Conservation (phyloP, 2,113 vertebrate species). For the Brienomyrus longianalis region DNA sequence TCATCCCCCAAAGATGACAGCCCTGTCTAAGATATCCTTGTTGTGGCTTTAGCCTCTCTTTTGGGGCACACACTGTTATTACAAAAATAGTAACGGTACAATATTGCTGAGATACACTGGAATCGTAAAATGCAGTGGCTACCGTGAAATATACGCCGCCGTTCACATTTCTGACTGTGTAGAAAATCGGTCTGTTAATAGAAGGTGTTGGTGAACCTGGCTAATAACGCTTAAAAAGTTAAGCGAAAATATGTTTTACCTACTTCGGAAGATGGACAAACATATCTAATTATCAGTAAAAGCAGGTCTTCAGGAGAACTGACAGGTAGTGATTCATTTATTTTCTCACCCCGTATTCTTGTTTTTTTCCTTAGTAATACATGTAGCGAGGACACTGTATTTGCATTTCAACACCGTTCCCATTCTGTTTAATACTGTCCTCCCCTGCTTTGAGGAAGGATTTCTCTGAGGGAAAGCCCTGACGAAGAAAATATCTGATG, state of each 20-base stretch:
- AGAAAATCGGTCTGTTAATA: neutral
- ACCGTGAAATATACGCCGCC: neutral
- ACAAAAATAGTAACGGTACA: neutral
- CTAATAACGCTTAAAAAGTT: neutral
- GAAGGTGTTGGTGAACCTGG: neutral
- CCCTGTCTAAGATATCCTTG: neutral
- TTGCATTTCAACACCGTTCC: neutral
- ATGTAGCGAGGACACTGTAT: neutral
- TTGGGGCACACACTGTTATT: neutral
- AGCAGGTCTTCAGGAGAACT: neutral
- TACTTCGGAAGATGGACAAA: neutral
- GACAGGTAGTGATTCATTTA: neutral
- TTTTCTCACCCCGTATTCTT: neutral
- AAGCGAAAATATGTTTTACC: neutral
- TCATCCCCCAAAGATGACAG: neutral
- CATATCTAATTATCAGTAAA: neutral
- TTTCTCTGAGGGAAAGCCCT: neutral
- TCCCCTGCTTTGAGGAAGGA: neutral
- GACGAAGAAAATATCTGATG: neutral
- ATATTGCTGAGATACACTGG: neutral
- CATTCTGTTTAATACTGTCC: neutral
- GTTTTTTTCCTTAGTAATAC: neutral
- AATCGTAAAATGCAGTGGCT: neutral
- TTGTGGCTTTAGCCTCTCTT: neutral
- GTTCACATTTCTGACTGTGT: neutral